These are phyloP conservation scores for Pygmarrhopalites habei DNA, from an alignment of 1,140 invertebrate genomes.

Conservation along the genomic window DNA sequence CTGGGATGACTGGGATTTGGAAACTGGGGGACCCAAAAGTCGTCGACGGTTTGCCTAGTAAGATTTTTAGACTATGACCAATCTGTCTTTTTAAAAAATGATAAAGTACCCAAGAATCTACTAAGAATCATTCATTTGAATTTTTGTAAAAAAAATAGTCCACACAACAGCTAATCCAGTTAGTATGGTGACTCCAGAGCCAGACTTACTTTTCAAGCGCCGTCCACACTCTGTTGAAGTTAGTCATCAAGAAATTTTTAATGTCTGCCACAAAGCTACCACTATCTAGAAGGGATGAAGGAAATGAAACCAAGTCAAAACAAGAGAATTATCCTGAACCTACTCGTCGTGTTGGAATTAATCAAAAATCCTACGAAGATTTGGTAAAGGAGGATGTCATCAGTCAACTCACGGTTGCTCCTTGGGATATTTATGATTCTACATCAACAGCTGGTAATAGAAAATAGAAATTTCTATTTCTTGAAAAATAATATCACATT, in stretches of 20 bases:
- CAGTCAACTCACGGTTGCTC: conserved; percentile 8
- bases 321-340: too few relatives aligned
- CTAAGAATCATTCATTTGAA: too few relatives aligned
- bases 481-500: too few relatives aligned
- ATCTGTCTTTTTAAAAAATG: too few relatives aligned
- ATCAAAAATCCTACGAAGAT: conserved; percentile 25
- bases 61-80: too few relatives aligned
- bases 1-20: conserved; percentile 14
- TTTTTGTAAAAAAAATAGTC: too few relatives aligned
- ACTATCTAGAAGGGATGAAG: too few relatives aligned
- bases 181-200: too few relatives aligned
- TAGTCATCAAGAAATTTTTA: not conserved
- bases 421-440: conserved; percentile 22
- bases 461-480: not conserved
- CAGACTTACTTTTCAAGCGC: too few relatives aligned
- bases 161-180: too few relatives aligned
- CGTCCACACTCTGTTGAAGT: not conserved
- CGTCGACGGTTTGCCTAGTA: conserved; percentile 35
- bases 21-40: conserved; percentile 26
- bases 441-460: conserved; percentile 17
- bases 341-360: conserved; percentile 16
- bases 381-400: conserved; percentile 15
- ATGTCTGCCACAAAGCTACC: not conserved
- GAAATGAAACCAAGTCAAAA: too few relatives aligned
- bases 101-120: too few relatives aligned